These are phyloP conservation scores for Taeniopygia guttata DNA, from an alignment of 2,797 vertebrate genomes.

Conservation along the genomic window DNA sequence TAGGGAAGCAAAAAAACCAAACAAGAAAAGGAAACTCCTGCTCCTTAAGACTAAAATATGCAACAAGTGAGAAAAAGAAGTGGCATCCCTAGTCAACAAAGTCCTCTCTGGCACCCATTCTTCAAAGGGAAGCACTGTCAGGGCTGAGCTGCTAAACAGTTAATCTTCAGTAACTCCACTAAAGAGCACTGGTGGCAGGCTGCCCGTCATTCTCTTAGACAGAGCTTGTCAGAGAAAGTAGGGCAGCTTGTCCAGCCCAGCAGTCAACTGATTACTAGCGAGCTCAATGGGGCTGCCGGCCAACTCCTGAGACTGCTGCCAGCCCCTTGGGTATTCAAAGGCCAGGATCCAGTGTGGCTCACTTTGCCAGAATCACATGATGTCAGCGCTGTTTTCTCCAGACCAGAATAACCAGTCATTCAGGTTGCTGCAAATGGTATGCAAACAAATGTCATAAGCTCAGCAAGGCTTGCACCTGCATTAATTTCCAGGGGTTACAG, in stretches of 20 bases:
- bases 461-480: background rate
- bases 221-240: constrained; percentile 80
- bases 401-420: constrained; percentile 83
- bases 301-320: constrained; percentile 82
- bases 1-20: background rate
- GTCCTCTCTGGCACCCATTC: background rate
- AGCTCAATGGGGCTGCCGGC: constrained; percentile 82
- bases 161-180: constrained; percentile 74
- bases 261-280: constrained; percentile 79
- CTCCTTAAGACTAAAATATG: constrained; percentile 12
- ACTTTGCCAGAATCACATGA: constrained; percentile 81
- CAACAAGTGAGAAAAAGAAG: constrained; percentile 10
- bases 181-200: constrained; percentile 76
- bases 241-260: constrained; percentile 81
- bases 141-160: constrained; percentile 68
- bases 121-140: background rate
- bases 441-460: constrained; percentile 56
- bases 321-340: constrained; percentile 81
- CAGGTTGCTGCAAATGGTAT: constrained; percentile 74
- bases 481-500: constrained; percentile 45
- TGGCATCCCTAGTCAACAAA: background rate
- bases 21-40: background rate
- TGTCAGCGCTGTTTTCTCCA: constrained; percentile 78
- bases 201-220: constrained; percentile 82
- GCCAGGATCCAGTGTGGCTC: constrained; percentile 78